These are phyloP conservation scores for Keiferia lycopersicella DNA, from an alignment of 2,888 invertebrate species.

Conservation along the genomic window DNA sequence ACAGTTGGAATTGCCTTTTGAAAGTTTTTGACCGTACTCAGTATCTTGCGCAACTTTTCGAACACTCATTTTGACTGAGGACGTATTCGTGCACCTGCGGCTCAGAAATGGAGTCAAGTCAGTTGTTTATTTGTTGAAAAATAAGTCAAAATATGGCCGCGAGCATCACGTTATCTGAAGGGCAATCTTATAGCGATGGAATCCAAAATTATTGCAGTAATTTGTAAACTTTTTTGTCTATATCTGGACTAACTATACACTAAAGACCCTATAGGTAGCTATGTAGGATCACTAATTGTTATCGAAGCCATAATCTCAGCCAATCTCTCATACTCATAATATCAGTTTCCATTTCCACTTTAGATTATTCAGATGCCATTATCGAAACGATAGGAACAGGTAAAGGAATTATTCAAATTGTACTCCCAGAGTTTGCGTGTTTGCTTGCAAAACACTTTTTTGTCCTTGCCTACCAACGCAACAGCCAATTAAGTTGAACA, in stretches of 20 bases:
- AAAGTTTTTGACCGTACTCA: conserved; percentile 59
- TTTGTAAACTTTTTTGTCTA: conserved; percentile 19
- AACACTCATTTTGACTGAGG: conserved; percentile 50
- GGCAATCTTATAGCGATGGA: conserved; percentile 26
- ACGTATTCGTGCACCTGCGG: conserved; percentile 53
- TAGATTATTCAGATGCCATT: conserved; percentile 60
- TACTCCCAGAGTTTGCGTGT: conserved; percentile 62
- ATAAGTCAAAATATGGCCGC: conserved; percentile 52
- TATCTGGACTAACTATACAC: neutral
- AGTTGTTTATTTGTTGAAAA: conserved; percentile 51
- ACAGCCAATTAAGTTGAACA: conserved; percentile 63
- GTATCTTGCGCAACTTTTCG: conserved; percentile 53
- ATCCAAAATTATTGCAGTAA: conserved; percentile 18
- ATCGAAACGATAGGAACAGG: conserved; percentile 56
- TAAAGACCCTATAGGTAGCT: neutral
- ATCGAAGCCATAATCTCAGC: conserved; percentile 17
- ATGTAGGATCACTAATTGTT: conserved; percentile 3
- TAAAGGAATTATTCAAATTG: conserved; percentile 72
- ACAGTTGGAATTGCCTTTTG: conserved; percentile 73
- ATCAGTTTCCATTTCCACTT: conserved; percentile 44
- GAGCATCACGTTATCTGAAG: conserved; percentile 37
- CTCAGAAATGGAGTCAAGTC: conserved; percentile 37
- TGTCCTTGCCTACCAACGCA: conserved; percentile 58
- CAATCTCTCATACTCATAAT: conserved; percentile 27
- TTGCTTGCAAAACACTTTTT: conserved; percentile 68